Evolutionary conservation across 1,140 invertebrate species (phyloP), one percentile per base, ranked within the genome.

Genomic region (Meteorus sp.): DNA sequence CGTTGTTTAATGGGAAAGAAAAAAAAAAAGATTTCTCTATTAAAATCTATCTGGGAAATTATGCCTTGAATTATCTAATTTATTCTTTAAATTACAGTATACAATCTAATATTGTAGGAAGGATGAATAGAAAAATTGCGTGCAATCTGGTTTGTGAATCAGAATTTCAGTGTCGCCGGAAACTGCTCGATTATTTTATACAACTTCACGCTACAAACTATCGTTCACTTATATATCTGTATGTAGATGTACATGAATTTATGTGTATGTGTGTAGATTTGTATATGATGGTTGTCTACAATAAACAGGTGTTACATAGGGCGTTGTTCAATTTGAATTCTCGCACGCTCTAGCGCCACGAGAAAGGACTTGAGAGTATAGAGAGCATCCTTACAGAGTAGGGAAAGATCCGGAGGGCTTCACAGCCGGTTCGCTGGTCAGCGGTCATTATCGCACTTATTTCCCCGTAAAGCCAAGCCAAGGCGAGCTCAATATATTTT

Each of bases 371-470:
- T 17, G 35, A 15, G 25, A 31, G 31, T 31, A 52, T 2, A 7
- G n/a, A 27, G n/a, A n/a, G 23, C 13, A 47, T 44, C 20, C 52
- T 29, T 29, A 37, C 23, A 56, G 39, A 48, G 54, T 53, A 22
- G 31, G 51, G 56, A 27, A 58, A 51, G 20, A 37, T 48, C 55
- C 37, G 56, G 47, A 23, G 56, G 56, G 56, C 45, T 58, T 51
- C 31, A 39, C 55, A 58, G 56, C 56, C 56, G 47, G 56, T 58
- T 58, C 31, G 20, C 56, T 41, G 11, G 13, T 33, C 31, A 19
- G 15, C 48, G 33, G 56, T 52, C 56, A 59, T 59, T 59, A 59
- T 59, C 56, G 48, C 56, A 52, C 56, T 59, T 52, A 59, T 59
- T 59, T 52, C 23, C 48, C 25, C 33, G 56, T 58, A 58, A 51